phyloP scores from a whole-genome alignment of 2,113 vertebrate genomes.

The Carollia perspicillata region DNA sequence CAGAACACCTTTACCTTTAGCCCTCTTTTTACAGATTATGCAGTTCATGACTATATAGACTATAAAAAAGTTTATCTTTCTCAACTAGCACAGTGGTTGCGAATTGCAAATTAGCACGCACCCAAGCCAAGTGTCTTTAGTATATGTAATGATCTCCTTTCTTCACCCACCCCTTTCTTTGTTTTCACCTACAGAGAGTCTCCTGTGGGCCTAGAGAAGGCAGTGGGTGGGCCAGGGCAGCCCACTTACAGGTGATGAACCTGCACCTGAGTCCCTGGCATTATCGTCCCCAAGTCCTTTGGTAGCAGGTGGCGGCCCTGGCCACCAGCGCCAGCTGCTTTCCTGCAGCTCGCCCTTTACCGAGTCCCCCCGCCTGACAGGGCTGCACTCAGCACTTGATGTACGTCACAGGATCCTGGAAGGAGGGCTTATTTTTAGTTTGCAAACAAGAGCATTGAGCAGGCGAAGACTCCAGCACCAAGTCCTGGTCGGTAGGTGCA shows the following conservation, averaged over 20 bases:
- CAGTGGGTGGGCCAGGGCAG: not conserved
- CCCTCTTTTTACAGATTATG: not conserved
- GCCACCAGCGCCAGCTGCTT: not conserved
- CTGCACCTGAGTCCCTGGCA: not conserved
- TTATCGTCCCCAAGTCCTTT: not conserved
- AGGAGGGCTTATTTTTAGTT: not conserved
- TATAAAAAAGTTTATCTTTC: not conserved
- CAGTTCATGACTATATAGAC: not conserved
- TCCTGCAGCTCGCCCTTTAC: not conserved
- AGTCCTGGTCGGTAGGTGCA: not conserved
- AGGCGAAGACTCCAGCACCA: not conserved
- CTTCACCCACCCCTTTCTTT: not conserved
- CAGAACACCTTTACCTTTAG: not conserved
- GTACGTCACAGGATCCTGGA: not conserved
- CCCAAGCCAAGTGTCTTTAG: not conserved
- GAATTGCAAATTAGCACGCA: not conserved
- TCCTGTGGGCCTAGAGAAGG: not conserved
- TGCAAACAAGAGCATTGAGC: not conserved
- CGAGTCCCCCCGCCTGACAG: not conserved
- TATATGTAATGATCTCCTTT: not conserved
- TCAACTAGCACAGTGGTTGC: not conserved
- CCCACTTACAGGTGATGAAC: not conserved
- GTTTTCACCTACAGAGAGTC: not conserved
- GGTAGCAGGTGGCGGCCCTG: not conserved
- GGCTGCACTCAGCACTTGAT: not conserved